Evolutionary conservation across 92 coral and sea anemone genomes (phyloP).

Genomic region (Anthopleura xanthogrammica): DNA sequence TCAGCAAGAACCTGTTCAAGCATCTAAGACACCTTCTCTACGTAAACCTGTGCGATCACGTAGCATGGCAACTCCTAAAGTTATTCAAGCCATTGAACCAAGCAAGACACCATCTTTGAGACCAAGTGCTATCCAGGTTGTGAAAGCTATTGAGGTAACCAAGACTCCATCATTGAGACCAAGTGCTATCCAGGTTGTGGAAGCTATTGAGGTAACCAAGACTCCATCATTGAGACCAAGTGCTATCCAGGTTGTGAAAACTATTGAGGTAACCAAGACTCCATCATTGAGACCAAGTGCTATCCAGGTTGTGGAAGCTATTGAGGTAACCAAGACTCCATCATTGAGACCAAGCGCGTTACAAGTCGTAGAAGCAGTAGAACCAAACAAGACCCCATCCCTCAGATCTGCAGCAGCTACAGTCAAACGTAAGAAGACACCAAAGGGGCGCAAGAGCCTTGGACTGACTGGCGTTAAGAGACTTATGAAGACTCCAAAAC

Average conservation of each 20-base stretch:
- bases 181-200: conserved; percentile 15
- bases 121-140: conserved; percentile 15
- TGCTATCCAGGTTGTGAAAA: conserved; percentile 7
- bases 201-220: conserved; percentile 45
- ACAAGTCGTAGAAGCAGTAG: conserved; percentile 37
- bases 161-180: conserved; percentile 34
- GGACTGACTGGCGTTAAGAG: conserved; percentile 50
- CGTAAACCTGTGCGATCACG: conserved; percentile 42
- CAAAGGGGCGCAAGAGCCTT: conserved; percentile 50
- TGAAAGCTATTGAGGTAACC: not conserved
- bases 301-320: conserved; percentile 30
- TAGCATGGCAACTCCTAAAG: conserved; percentile 19
- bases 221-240: conserved; percentile 60
- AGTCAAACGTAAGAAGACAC: not conserved
- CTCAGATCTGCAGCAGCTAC: conserved; percentile 35
- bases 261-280: conserved; percentile 33
- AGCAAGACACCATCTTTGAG: conserved; percentile 70
- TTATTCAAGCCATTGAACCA: conserved; percentile 55
- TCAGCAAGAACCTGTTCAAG: conserved; percentile 8
- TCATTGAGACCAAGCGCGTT: conserved; percentile 39
- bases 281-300: conserved; percentile 52
- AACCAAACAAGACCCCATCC: conserved; percentile 64
- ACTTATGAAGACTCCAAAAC: conserved; percentile 61
- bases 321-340: conserved; percentile 55
- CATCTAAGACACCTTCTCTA: conserved; percentile 66